These are phyloP conservation scores for Carcina quercana DNA, from an alignment of 2,888 invertebrate genomes.

Conservation along the genomic window DNA sequence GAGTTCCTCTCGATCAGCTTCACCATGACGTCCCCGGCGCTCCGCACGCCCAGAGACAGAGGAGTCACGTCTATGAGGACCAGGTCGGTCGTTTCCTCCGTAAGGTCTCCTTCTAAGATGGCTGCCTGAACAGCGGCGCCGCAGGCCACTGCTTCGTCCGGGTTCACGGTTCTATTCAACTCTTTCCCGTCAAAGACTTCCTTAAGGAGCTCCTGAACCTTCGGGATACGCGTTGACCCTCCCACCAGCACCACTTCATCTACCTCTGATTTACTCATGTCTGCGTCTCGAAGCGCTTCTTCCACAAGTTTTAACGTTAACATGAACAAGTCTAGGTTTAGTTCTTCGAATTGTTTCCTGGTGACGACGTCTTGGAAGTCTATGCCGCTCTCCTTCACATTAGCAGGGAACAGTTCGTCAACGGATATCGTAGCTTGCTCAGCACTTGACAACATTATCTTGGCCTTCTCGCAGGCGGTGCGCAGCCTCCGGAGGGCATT, in stretches of 20 bases:
- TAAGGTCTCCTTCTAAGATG: conserved; percentile 78
- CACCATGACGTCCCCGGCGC: conserved; percentile 82
- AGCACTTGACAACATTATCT: conserved; percentile 80
- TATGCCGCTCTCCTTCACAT: too few relatives aligned
- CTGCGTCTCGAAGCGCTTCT: conserved; percentile 81
- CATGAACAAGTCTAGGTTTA: conserved; percentile 78
- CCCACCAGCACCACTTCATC: conserved; percentile 85
- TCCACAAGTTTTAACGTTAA: conserved; percentile 81
- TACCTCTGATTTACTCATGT: conserved; percentile 80
- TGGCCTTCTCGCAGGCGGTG: conserved; percentile 81
- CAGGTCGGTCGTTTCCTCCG: conserved; percentile 78
- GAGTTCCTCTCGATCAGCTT: conserved; percentile 79
- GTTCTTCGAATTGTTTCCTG: conserved; percentile 80
- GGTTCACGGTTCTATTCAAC: conserved; percentile 80
- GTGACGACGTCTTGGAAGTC: conserved; percentile 78
- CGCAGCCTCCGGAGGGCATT: conserved; percentile 77
- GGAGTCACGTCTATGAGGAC: conserved; percentile 66
- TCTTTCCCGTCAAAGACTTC: conserved; percentile 80
- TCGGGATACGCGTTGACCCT: conserved; percentile 84
- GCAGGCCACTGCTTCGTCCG: conserved; percentile 84
- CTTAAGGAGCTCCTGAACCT: conserved; percentile 79
- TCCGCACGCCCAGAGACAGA: conserved; percentile 80
- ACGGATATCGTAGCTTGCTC: conserved; percentile 81
- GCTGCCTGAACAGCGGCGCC: conserved; percentile 81
- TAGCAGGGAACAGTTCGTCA: conserved; percentile 78